These are phyloP conservation scores for Dromius quadrimaculatus DNA, from an alignment of 2,888 invertebrate genomes.

Conservation along the genomic window DNA sequence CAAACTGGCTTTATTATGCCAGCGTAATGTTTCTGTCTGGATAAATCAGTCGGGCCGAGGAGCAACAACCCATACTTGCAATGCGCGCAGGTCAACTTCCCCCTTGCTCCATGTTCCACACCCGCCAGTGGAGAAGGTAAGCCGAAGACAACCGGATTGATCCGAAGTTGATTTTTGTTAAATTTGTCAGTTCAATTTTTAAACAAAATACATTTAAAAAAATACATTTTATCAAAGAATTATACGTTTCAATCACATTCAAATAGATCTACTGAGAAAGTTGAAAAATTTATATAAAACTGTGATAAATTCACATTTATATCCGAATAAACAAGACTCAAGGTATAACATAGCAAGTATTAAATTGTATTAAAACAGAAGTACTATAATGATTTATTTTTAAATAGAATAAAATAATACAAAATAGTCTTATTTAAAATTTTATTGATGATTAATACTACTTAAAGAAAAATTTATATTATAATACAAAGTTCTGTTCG, in stretches of 20 bases:
- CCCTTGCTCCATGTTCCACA: constrained; percentile 48
- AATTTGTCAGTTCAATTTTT: too few species aligned
- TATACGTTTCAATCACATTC: too few species aligned
- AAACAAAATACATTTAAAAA: too few species aligned
- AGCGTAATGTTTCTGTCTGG: constrained; percentile 48
- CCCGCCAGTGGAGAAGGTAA: constrained; percentile 42
- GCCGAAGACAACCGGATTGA: constrained; percentile 45
- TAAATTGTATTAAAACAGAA: constrained; percentile 20
- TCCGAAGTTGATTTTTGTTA: constrained; percentile 27
- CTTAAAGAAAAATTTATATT: constrained; percentile 51
- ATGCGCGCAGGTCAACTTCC: constrained; percentile 50
- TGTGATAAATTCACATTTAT: background rate
- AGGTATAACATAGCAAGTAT: too few species aligned
- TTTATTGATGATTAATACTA: constrained; percentile 51
- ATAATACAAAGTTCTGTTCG: constrained; percentile 50
- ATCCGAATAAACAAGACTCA: too few species aligned
- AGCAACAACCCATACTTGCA: constrained; percentile 52
- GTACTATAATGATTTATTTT: constrained; percentile 32
- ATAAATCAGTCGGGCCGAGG: constrained; percentile 47
- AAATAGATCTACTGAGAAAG: too few species aligned
- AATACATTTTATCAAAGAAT: too few species aligned
- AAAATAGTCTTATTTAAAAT: constrained; percentile 50
- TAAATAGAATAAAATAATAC: constrained; percentile 40
- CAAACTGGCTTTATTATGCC: constrained; percentile 40
- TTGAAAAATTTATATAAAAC: background rate